Conservation (phyloP, 2,113 vertebrate genomes). For the Furnarius figulus region DNA sequence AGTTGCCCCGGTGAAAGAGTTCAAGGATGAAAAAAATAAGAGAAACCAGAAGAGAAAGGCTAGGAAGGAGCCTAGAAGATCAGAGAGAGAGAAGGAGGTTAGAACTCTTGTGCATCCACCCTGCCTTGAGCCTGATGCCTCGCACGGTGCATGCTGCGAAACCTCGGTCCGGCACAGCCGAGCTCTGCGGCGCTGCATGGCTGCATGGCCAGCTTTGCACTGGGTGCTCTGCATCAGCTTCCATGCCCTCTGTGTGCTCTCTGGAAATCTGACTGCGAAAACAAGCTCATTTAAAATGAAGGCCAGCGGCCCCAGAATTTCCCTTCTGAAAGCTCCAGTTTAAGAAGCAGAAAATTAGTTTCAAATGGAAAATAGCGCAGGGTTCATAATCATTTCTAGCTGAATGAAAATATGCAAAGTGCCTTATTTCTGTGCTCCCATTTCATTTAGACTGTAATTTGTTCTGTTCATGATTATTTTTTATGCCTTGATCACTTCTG, state of each 20-base stretch:
- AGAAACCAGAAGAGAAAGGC: slow-evolving; percentile 81
- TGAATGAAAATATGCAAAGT: neutral
- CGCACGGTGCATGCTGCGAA: slow-evolving; percentile 14
- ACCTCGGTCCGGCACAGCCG: neutral
- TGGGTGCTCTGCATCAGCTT: neutral
- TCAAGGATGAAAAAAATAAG: slow-evolving; percentile 79
- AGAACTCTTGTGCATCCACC: slow-evolving; percentile 48
- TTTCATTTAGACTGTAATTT: neutral
- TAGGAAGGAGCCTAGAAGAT: slow-evolving; percentile 82
- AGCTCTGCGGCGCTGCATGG: neutral
- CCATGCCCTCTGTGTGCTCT: neutral
- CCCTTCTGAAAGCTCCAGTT: neutral
- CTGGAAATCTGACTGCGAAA: neutral
- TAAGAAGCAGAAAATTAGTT: slow-evolving; percentile 1
- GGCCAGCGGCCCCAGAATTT: accelerated
- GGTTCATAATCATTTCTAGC: neutral
- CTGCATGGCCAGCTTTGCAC: slow-evolving; percentile 20
- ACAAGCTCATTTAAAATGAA: neutral
- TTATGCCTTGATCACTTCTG: neutral
- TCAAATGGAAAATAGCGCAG: neutral
- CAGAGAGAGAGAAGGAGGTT: slow-evolving; percentile 86
- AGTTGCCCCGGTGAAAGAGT: slow-evolving; percentile 68
- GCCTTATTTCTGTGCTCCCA: neutral
- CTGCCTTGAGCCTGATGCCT: slow-evolving; percentile 7
- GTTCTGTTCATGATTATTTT: neutral